A percentile compares a stretch with the other conserved stretches of the same genome.
phyloP scores from a whole-genome alignment of 35 echinoderm and acorn worm species.

The Heliocidaris erythrogramma region DNA sequence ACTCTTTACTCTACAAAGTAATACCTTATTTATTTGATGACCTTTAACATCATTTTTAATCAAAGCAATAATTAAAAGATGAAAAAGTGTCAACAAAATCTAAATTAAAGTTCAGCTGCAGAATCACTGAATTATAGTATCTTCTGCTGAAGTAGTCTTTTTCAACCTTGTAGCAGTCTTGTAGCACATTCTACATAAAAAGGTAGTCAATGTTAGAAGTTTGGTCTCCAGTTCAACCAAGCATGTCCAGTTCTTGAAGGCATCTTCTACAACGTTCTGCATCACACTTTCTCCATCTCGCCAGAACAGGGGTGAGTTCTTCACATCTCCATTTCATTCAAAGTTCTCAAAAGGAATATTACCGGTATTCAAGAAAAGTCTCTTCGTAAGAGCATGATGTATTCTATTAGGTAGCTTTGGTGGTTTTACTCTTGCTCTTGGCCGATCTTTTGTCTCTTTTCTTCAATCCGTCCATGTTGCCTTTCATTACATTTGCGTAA shows the following conservation, averaged over 20 bases:
- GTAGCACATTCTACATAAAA: neutral
- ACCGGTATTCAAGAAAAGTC: neutral
- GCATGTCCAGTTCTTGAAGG: neutral
- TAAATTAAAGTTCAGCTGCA: neutral
- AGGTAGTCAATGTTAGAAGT: neutral
- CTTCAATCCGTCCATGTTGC: slow-evolving; percentile 81
- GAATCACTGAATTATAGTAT: neutral
- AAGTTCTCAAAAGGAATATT: neutral
- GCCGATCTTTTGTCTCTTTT: slow-evolving; percentile 83
- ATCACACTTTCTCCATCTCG: neutral
- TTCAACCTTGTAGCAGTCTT: neutral
- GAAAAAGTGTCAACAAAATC: too few relatives aligned
- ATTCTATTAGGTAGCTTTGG: slow-evolving; percentile 69
- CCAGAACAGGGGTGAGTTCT: neutral
- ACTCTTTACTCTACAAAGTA: too few relatives aligned
- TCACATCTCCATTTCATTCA: neutral
- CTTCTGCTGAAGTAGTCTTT: neutral
- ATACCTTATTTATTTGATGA: too few relatives aligned
- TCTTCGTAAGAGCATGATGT: neutral
- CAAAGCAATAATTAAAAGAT: too few relatives aligned
- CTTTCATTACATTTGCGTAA: slow-evolving; percentile 84
- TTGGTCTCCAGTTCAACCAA: neutral
- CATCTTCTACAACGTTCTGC: neutral
- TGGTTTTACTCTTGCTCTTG: slow-evolving; percentile 77
- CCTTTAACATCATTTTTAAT: too few relatives aligned